Evolutionary conservation across 2,888 invertebrate species (phyloP), one percentile per base, ranked within the genome.

Genomic region (Drosophila longiperda): DNA sequence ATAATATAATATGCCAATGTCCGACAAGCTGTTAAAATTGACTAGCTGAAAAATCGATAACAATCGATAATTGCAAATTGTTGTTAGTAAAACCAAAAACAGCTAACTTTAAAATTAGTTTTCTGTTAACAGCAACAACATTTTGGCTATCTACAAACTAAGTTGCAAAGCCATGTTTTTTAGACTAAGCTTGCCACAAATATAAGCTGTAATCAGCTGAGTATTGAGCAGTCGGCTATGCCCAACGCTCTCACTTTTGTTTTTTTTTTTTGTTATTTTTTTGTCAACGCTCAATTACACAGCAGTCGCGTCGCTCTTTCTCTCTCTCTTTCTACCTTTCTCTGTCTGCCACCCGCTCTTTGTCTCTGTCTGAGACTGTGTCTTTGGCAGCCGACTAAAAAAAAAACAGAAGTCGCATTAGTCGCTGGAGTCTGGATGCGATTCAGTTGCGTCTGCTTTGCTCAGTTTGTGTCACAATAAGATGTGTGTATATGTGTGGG

Each of bases 241-340:
- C 20, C 7, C 7, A 1, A 20, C 12, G 12, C 45, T 7, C 45
- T 20, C 15, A 12, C 7, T 45, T 20, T 45, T 45, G 29, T 29
- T 45, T 3, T 20, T 20, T 7, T 36, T 36, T 6, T 36, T 36
- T 36, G 6, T 15, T 15, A 2, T 2, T 8, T 40, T 50, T n/a
- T 20, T 58, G 50, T 61, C 74, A 68, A 76, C 64, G 74, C 68
- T 76, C 76, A 78, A 76, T 76, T 76, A 64, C 76, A 55, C 78
- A 77, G 54, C 45, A 76, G 64, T 36, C 58, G 55, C 50, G 20
- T 33, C n/a, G n/a, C 17, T 17, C 40, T 17, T 36, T 26, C 6
- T 17, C 17, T 40, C 3, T 5, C 20, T 36, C 54, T 61, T 9
- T 33, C 45, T 11, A 11, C 15, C 17, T 33, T 2, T 42, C 42